phyloP scores from a whole-genome alignment of 2,113 vertebrate species.

The Chloebia gouldiae region DNA sequence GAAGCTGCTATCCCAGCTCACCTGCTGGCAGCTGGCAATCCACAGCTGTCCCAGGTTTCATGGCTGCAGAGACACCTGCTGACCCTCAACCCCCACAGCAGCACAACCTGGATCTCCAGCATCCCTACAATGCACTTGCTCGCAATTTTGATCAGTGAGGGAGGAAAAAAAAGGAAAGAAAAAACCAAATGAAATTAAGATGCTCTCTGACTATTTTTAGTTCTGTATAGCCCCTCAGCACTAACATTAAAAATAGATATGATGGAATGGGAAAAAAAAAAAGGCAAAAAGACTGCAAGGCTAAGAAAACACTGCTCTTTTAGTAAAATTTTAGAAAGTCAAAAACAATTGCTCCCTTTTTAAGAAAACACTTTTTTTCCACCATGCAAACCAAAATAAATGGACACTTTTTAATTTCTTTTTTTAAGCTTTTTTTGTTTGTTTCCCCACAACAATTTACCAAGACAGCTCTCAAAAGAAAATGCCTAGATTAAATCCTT shows the following conservation, averaged over 20 bases:
- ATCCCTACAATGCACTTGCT: background rate
- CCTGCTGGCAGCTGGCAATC: accelerated
- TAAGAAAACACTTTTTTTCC: background rate
- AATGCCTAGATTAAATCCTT: background rate
- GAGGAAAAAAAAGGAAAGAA: background rate
- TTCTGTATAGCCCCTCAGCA: background rate
- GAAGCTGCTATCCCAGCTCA: background rate
- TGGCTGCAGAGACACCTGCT: background rate
- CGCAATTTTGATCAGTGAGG: background rate
- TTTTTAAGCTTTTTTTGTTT: background rate
- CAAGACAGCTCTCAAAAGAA: background rate
- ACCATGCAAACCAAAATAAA: background rate
- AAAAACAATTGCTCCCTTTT: background rate
- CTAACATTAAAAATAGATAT: background rate
- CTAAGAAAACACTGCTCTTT: background rate
- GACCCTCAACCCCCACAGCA: background rate
- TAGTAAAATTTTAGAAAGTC: background rate
- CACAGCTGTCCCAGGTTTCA: background rate
- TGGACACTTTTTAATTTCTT: background rate
- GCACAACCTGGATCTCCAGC: background rate
- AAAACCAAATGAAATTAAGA: background rate
- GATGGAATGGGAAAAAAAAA: background rate
- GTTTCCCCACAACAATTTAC: background rate
- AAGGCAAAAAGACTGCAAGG: background rate
- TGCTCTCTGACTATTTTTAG: background rate